Evolutionary conservation across 2,888 invertebrate genomes (phyloP).

Genomic region (Cataglyphis livida): DNA sequence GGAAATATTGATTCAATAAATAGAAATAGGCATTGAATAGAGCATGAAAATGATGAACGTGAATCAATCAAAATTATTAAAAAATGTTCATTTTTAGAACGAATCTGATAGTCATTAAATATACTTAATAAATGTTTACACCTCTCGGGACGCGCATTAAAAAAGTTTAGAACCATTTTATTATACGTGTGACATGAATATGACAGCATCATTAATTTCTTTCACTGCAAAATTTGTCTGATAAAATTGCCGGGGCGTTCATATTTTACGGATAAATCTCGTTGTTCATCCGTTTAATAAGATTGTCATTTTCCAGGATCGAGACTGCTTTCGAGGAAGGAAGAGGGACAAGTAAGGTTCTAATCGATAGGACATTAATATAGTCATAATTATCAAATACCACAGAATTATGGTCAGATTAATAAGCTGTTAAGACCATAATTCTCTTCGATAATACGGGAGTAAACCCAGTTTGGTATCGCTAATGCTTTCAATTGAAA

Average conservation of each 20-base stretch:
- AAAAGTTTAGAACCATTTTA: background rate
- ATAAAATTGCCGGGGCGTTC: background rate
- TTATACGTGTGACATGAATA: background rate
- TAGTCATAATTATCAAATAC: background rate
- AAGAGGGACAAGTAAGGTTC: slow-evolving; percentile 2
- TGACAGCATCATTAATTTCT: slow-evolving; percentile 8
- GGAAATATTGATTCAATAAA: background rate
- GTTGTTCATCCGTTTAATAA: background rate
- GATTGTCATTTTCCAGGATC: background rate
- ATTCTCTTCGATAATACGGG: background rate
- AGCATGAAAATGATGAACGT: slow-evolving; percentile 8
- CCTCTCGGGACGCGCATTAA: background rate
- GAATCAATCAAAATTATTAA: slow-evolving; percentile 5
- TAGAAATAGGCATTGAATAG: background rate
- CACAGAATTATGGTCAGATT: slow-evolving; percentile 14
- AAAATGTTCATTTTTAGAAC: background rate
- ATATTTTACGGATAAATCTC: background rate
- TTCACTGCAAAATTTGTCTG: background rate
- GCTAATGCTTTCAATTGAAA: background rate
- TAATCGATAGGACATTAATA: slow-evolving; percentile 17
- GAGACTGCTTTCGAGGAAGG: background rate
- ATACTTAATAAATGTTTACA: background rate
- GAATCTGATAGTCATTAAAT: background rate
- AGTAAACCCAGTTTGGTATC: background rate
- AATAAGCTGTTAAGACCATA: background rate